Base-by-base conservation (phyloP, 2,888 invertebrate species). In the Fissipunctia ypsillon region DNA sequence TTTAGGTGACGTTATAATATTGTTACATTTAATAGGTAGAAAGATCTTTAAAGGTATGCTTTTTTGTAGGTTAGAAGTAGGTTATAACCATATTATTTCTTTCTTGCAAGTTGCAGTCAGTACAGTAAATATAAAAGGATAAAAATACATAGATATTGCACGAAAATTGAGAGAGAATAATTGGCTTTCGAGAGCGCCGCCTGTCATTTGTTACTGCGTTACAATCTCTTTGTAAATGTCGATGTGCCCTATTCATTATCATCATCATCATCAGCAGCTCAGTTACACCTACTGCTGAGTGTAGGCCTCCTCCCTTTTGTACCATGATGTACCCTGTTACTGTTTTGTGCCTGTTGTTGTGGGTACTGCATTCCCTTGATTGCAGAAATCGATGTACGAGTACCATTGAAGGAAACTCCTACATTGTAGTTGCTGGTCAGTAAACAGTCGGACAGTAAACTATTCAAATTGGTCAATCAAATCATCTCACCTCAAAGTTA, bases 401-500 rank as follows among this genome's bases (percentile, higher is more conserved):
- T 10, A 54, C 10, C 4, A 10, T 19, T 22, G 9, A 61, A 22
- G 14, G 0, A 28, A 22, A 45, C 22, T 63, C 19, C 6, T 38
- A 19, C 7, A 19, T 22, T 35, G 4, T 6, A 64, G 0, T 35
- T 9, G 1, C 31, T 25, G n/a, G 14, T 9, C 41, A 25, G 31
- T 56, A 22, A 52, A 63, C 45, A 28, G 19, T 41, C 3, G 25
- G 16, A 22, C 12, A 38, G 31, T n/a, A 59, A n/a, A 28, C 41
- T 6, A 56, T 28, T 3, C 5, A 48, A 19, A 50, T 41, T 25
- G 0, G 57, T 22, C 28, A 59, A 64, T 76, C 3, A 41, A 71
- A 71, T 59, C 10, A 52, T 35, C 25, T 64, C 22, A 59, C 31
- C 57, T 52, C 52, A 59, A 71, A 63, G 76, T 65, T n/a, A 50